Percentiles rank a stretch among this genome's conserved stretches.
Conservation (phyloP, 92 coral and sea anemone genomes). For the Phenganax subtilis region DNA sequence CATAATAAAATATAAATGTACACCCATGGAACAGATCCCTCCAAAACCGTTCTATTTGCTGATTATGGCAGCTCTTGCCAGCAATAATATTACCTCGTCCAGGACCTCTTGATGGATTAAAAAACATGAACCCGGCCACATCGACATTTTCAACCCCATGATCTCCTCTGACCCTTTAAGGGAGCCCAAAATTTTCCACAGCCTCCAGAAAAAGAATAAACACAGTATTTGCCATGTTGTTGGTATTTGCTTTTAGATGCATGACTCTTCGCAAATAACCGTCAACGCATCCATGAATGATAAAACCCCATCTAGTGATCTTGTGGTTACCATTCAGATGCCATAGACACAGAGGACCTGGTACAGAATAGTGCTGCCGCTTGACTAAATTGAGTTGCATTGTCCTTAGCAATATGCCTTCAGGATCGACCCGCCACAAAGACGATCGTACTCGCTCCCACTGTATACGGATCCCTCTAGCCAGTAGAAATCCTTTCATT, state of each 20-base stretch:
- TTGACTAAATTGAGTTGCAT: slow-evolving; percentile 47
- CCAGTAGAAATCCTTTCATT: slow-evolving; percentile 48
- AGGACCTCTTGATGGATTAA: slow-evolving; percentile 61
- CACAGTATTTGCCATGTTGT: slow-evolving; percentile 58
- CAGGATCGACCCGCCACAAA: slow-evolving; percentile 41
- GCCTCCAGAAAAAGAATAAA: slow-evolving; percentile 45
- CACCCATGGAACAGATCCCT: slow-evolving; percentile 57
- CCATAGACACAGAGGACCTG: slow-evolving; percentile 19
- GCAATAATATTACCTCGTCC: slow-evolving; percentile 59
- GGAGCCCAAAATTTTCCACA: slow-evolving; percentile 53
- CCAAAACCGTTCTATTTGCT: slow-evolving; percentile 59
- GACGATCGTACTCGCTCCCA: slow-evolving; percentile 44
- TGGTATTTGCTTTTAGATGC: slow-evolving; percentile 51
- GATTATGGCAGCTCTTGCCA: slow-evolving; percentile 56
- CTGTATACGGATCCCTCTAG: slow-evolving; percentile 32
- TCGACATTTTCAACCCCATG: slow-evolving; percentile 65
- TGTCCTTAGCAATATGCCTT: slow-evolving; percentile 46
- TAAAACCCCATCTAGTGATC: slow-evolving; percentile 51
- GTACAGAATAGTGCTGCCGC: slow-evolving; percentile 32
- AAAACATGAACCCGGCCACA: slow-evolving; percentile 59
- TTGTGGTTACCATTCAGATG: slow-evolving; percentile 1
- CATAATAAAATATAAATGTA: slow-evolving; percentile 49
- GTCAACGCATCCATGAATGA: slow-evolving; percentile 58
- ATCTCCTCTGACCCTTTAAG: slow-evolving; percentile 60
- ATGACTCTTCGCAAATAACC: slow-evolving; percentile 53